Percentiles rank a stretch among this genome's conserved stretches.
phyloP scores from a whole-genome alignment of 2,797 vertebrate species.

The Aratinga solstitialis region DNA sequence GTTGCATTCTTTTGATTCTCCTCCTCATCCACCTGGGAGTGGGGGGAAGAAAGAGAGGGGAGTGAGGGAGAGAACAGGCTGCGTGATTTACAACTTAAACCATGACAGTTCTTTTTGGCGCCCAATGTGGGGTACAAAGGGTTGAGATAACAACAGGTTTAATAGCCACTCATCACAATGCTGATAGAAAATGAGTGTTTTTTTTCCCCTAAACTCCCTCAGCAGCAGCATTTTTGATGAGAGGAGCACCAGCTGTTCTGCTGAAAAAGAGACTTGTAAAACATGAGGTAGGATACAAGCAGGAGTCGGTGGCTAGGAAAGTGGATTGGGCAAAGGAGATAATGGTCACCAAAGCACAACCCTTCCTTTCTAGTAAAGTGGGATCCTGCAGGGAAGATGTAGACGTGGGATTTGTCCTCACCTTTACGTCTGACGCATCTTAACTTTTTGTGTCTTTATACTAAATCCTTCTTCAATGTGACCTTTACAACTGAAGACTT shows the following conservation, averaged over 20 bases:
- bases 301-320: not conserved
- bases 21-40: too few species aligned
- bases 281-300: not conserved
- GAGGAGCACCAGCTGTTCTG: accelerated
- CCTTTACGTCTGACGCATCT: not conserved
- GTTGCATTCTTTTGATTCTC: too few species aligned
- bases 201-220: not conserved
- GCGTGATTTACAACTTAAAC: too few species aligned
- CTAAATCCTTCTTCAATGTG: not conserved
- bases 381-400: not conserved
- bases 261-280: not conserved
- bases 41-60: too few species aligned
- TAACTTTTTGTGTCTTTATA: not conserved
- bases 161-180: too few species aligned
- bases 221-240: not conserved
- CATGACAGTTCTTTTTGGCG: too few species aligned
- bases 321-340: not conserved
- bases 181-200: not conserved
- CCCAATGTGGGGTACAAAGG: too few species aligned
- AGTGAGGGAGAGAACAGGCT: too few species aligned
- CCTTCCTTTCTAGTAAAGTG: not conserved
- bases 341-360: not conserved
- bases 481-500: not conserved
- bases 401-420: not conserved
- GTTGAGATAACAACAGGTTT: too few species aligned